A percentile compares a stretch with the other conserved stretches of the same genome.
Conservation (phyloP, 2,797 vertebrate genomes). For the Poeciliopsis gracilis region DNA sequence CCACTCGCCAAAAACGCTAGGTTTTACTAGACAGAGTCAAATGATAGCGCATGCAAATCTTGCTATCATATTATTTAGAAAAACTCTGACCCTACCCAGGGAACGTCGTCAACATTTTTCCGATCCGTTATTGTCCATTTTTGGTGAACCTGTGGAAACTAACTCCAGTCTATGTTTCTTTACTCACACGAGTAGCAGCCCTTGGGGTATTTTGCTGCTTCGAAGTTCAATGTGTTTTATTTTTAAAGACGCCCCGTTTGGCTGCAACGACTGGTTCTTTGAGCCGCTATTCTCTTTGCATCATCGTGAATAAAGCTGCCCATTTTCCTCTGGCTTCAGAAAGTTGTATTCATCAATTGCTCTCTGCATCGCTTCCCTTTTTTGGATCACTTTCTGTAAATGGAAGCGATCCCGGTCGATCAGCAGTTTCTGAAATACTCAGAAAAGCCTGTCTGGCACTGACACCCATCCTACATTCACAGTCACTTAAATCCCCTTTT, state of each 20-base stretch:
- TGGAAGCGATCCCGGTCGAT: neutral
- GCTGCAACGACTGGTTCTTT: neutral
- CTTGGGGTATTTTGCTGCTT: neutral
- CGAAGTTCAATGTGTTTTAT: neutral
- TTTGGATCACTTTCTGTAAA: neutral
- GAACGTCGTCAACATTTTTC: conserved; percentile 1
- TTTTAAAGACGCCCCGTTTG: neutral
- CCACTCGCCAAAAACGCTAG: neutral
- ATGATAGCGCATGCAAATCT: neutral
- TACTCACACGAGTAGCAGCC: neutral
- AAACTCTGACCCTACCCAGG: neutral
- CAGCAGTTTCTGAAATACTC: neutral
- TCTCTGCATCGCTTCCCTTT: neutral
- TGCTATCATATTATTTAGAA: neutral
- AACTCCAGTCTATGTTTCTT: neutral
- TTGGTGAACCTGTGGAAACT: neutral
- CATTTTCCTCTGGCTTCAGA: neutral
- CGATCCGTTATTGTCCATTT: neutral
- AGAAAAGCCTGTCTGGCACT: neutral
- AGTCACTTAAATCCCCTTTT: neutral
- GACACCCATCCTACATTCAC: neutral
- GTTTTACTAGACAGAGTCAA: neutral
- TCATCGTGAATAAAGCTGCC: neutral
- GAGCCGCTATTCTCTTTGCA: neutral
- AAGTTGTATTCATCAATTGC: neutral